Evolutionary conservation across 2,797 vertebrate genomes (phyloP), one percentile per base, ranked within the genome.

Genomic region (Furcifer pardalis): DNA sequence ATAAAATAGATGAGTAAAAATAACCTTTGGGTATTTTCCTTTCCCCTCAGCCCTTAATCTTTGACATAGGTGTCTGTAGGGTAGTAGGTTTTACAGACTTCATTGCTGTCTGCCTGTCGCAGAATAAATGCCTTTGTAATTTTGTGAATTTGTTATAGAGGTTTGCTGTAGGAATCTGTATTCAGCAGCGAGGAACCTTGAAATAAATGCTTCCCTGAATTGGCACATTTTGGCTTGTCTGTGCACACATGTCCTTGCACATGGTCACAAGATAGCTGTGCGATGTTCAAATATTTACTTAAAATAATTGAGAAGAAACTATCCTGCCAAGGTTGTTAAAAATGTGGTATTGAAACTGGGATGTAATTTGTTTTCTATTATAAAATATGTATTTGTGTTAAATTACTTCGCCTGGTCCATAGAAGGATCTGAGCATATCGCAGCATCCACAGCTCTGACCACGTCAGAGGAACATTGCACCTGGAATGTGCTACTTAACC

Each of bases 211-310:
- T 90, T 72, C 75, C 80, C 78, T 60, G 52, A 88, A 80, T 84
- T 76, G 81, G 23, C 56, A 35, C 86, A 82, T 84, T 86, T 90
- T 89, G 81, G 84, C 84, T 87, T 27, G 40, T 19, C 23, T 30
- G 30, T n/a, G 42, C 21, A 6, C 46, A 59, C 13, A n/a, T 5
- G 21, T 2, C 10, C 59, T 35, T 62, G 12, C 35, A 60, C 2
- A 37, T 62, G 56, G 37, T 25, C 78, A 35, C 27, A 25, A 59
- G 80, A 82, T 44, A 77, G 87, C 74, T 91, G 86, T 81, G 84
- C 89, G 79, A 86, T 90, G 68, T 89, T 87, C 89, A 92, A 94
- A 94, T 88, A 92, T 94, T 93, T 91, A 89, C 91, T 93, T 92
- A 86, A 92, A 89, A 84, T 92, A 91, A 92, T 91, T 85, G 90